Evolutionary conservation across 1,140 invertebrate genomes (phyloP).

Genomic region (Kradibia gibbosae): DNA sequence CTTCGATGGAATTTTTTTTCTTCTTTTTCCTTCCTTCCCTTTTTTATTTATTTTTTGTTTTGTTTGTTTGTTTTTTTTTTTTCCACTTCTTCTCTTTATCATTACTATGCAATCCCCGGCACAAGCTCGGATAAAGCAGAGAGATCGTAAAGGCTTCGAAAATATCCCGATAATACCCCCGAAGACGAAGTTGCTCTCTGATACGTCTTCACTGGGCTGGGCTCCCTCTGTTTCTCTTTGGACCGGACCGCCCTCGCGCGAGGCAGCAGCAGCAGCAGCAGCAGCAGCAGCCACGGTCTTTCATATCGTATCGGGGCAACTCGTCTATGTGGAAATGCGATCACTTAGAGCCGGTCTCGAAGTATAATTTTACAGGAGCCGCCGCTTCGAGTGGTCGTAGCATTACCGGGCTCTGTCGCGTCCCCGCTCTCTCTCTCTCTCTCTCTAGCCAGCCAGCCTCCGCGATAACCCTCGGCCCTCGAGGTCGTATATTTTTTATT

Average conservation of each 20-base stretch:
- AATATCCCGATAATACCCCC: constrained; percentile 59
- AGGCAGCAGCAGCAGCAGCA: no score
- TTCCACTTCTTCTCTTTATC: neutral
- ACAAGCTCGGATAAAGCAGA: constrained; percentile 33
- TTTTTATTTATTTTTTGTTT: no score
- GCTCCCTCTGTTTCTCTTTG: constrained; percentile 4
- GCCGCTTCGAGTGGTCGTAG: constrained; percentile 39
- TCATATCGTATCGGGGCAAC: constrained; percentile 66
- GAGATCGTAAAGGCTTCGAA: constrained; percentile 58
- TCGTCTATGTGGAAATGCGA: constrained; percentile 73
- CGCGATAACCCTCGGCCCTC: constrained; percentile 43
- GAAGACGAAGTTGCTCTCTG: constrained; percentile 25
- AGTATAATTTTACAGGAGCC: constrained; percentile 64
- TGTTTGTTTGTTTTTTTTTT: no score
- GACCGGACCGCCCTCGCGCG: constrained; percentile 46
- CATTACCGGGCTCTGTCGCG: constrained; percentile 49
- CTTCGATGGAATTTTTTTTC: no score
- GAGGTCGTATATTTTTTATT: constrained; percentile 70
- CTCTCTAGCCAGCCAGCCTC: constrained; percentile 47
- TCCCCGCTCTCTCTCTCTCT: constrained; percentile 52
- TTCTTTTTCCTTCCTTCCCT: neutral
- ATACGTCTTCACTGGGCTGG: constrained; percentile 44
- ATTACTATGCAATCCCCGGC: constrained; percentile 37
- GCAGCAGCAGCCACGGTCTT: no score
- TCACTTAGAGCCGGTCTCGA: constrained; percentile 69